Conservation (phyloP, 2,113 vertebrate species). For the Petaurus breviceps region DNA sequence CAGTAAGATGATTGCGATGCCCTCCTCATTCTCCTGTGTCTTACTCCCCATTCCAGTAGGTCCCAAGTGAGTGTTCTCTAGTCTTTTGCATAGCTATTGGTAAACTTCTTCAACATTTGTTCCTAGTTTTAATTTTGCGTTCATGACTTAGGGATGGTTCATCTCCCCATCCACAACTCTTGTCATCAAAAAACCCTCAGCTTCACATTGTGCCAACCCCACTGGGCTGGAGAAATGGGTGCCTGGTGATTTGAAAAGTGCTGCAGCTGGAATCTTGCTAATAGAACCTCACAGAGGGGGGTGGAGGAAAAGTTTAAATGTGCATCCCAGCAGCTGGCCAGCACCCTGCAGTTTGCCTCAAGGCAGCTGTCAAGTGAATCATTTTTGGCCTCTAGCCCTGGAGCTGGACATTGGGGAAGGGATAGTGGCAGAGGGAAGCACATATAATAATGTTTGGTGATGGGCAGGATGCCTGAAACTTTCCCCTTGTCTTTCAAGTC, state of each 20-base stretch:
- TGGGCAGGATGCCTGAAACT: not conserved
- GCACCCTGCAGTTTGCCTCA: conserved; percentile 44
- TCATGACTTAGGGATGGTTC: not conserved
- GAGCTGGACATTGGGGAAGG: not conserved
- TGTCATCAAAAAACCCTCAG: not conserved
- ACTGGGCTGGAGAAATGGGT: not conserved
- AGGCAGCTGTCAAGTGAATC: conserved; percentile 41
- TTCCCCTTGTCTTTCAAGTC: not conserved
- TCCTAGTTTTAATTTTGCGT: not conserved
- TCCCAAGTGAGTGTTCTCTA: not conserved
- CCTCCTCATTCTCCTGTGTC: not conserved
- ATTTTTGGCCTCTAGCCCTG: not conserved
- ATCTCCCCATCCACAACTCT: not conserved
- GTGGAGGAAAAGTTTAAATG: conserved; percentile 59
- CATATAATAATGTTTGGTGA: not conserved
- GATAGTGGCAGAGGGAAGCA: not conserved
- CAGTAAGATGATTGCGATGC: not conserved
- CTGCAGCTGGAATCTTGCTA: conserved; percentile 46
- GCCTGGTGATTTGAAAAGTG: conserved; percentile 21
- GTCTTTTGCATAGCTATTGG: not conserved
- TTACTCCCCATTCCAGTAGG: not conserved
- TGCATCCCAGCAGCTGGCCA: conserved; percentile 60
- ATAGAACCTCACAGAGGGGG: conserved; percentile 55
- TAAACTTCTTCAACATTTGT: not conserved
- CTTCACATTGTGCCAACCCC: not conserved